These are phyloP conservation scores for Telmatochromis brachygnathus DNA, from an alignment of 2,113 vertebrate genomes.

Conservation along the genomic window DNA sequence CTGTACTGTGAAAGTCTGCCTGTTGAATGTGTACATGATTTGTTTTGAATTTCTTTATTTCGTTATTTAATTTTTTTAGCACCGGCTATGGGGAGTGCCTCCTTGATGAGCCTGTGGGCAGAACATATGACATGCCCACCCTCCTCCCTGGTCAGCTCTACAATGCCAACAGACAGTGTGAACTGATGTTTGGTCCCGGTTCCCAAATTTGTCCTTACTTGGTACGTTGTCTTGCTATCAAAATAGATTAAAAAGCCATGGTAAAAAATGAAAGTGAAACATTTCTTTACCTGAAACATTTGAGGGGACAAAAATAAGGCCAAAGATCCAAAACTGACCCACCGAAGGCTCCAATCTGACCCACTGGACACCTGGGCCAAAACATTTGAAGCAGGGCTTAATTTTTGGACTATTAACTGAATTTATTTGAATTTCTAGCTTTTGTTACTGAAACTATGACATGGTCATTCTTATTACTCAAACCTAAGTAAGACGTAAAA, in stretches of 20 bases:
- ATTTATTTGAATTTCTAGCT: not conserved
- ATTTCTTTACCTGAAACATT: not conserved
- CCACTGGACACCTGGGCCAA: not conserved
- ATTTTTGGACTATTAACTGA: not conserved
- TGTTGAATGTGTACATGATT: not conserved
- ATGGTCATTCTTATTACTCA: not conserved
- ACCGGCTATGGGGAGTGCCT: constrained; percentile 95
- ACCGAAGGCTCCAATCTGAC: not conserved
- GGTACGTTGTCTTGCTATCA: constrained; percentile 68
- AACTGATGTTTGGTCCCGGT: constrained; percentile 90
- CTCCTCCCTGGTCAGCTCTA: constrained; percentile 87
- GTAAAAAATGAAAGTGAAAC: not conserved
- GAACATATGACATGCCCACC: constrained; percentile 78
- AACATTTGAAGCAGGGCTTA: not conserved
- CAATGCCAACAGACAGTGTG: constrained; percentile 91
- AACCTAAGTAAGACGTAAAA: not conserved
- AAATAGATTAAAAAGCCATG: not conserved
- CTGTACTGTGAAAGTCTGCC: not conserved
- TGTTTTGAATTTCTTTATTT: not conserved
- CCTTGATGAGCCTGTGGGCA: constrained; percentile 84
- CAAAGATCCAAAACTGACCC: not conserved
- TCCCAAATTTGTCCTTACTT: constrained; percentile 93
- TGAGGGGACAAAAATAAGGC: not conserved
- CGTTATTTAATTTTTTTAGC: constrained; percentile 54
- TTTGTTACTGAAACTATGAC: fast-evolving